phyloP scores from a whole-genome alignment of 2,888 invertebrate species.

The Pseudococcus viburni region DNA sequence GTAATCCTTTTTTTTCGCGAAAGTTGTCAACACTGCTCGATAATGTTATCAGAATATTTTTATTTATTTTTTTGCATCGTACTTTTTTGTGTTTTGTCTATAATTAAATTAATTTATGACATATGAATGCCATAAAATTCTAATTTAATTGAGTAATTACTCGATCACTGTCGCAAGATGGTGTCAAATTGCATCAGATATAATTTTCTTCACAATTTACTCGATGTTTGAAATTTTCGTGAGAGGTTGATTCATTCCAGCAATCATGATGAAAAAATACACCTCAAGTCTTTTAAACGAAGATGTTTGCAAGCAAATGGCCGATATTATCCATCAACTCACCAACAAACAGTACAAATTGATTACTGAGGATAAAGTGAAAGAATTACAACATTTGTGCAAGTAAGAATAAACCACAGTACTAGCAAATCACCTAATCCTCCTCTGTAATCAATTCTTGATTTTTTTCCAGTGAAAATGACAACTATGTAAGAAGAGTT shows the following conservation, averaged over 20 bases:
- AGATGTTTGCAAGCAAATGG: constrained; percentile 33
- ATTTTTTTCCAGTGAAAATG: constrained; percentile 70
- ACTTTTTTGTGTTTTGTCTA: no score
- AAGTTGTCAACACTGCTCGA: no score
- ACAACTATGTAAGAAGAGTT: constrained; percentile 72
- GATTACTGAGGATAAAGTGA: constrained; percentile 68
- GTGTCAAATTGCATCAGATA: no score
- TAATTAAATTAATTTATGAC: no score
- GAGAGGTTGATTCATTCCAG: neutral
- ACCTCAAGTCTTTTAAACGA: neutral
- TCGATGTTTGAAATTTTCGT: no score
- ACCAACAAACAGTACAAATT: constrained; percentile 69
- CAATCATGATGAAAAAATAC: neutral
- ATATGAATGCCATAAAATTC: no score
- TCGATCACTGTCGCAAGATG: no score
- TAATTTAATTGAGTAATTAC: no score
- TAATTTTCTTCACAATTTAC: no score
- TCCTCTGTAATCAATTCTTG: constrained; percentile 30
- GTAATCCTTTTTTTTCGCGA: no score
- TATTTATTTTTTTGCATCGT: no score
- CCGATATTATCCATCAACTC: constrained; percentile 68
- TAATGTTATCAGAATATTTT: no score
- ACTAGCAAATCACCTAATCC: neutral
- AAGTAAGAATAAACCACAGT: constrained; percentile 68
- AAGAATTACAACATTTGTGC: constrained; percentile 69